Percentiles rank a stretch among this genome's conserved stretches.
phyloP scores from a whole-genome alignment of 2,888 invertebrate genomes.

The Limnephilus rhombicus region DNA sequence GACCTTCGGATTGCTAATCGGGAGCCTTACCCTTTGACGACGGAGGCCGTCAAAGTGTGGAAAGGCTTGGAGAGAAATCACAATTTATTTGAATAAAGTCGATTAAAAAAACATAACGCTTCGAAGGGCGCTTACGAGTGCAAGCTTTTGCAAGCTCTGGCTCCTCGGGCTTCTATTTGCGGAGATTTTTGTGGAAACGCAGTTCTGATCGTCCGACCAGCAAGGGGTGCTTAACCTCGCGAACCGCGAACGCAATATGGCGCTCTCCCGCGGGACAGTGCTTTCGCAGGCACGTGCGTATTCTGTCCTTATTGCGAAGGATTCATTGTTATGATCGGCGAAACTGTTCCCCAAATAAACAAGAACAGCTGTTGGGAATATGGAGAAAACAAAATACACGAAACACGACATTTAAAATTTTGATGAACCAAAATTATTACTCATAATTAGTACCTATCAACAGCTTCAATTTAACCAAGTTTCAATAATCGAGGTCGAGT shows the following conservation, averaged over 20 bases:
- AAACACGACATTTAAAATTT: background rate
- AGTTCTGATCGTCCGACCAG: slow-evolving; percentile 32
- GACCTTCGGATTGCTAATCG: too few species aligned
- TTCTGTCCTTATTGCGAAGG: background rate
- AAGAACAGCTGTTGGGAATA: background rate
- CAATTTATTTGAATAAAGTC: too few species aligned
- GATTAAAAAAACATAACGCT: background rate
- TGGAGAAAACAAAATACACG: background rate
- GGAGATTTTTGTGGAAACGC: slow-evolving; percentile 53
- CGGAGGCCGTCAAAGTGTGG: too few species aligned
- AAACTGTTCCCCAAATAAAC: background rate
- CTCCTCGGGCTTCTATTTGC: slow-evolving; percentile 47
- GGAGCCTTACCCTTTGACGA: too few species aligned
- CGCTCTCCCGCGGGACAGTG: slow-evolving; percentile 18
- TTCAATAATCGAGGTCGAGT: too few species aligned
- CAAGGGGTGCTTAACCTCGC: slow-evolving; percentile 53
- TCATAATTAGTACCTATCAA: too few species aligned
- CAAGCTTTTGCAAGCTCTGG: background rate
- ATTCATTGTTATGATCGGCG: background rate
- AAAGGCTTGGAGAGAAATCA: background rate
- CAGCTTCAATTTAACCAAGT: too few species aligned
- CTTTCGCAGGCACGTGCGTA: background rate
- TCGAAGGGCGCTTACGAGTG: background rate
- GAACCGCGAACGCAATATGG: slow-evolving; percentile 32
- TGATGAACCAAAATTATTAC: too few species aligned